Conservation (phyloP, 1,140 invertebrate genomes). For the Drosophila tsacasi region DNA sequence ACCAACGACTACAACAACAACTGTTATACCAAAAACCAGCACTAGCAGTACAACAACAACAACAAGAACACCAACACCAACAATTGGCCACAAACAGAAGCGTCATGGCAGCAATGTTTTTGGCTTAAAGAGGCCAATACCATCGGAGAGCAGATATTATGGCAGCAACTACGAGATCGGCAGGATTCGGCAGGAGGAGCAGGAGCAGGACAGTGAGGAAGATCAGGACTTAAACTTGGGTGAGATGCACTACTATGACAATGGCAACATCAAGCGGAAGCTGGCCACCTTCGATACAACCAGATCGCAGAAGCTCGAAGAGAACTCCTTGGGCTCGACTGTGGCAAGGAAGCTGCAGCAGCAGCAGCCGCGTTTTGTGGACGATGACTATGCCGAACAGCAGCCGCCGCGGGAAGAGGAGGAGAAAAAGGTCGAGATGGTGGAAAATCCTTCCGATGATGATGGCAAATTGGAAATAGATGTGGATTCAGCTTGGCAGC, state of each 20-base stretch:
- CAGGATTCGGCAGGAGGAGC: conserved; percentile 6
- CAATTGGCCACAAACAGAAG: conserved; percentile 60
- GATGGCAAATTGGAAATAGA: conserved; percentile 25
- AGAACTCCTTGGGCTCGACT: conserved; percentile 40
- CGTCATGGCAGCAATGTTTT: conserved; percentile 44
- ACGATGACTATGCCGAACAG: conserved; percentile 41
- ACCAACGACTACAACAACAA: conserved; percentile 27
- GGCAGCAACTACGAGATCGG: conserved; percentile 41
- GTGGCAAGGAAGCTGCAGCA: conserved; percentile 5
- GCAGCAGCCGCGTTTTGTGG: conserved; percentile 26
- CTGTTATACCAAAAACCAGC: background rate
- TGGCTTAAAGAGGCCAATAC: conserved; percentile 6
- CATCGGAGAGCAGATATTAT: conserved; percentile 28
- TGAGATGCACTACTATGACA: conserved; percentile 64
- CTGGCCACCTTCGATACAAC: conserved; percentile 20
- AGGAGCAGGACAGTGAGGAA: background rate
- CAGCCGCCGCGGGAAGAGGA: conserved; percentile 37
- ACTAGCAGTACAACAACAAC: conserved; percentile 3
- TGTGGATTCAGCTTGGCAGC: conserved; percentile 16
- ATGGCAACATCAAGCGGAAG: conserved; percentile 12
- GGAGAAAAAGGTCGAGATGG: conserved; percentile 16
- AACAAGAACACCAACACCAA: conserved; percentile 6
- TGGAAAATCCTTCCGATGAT: background rate
- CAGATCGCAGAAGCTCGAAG: conserved; percentile 13
- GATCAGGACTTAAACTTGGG: conserved; percentile 27